phyloP scores from a whole-genome alignment of 1,140 invertebrate species.

The Archivesica marissinica region DNA sequence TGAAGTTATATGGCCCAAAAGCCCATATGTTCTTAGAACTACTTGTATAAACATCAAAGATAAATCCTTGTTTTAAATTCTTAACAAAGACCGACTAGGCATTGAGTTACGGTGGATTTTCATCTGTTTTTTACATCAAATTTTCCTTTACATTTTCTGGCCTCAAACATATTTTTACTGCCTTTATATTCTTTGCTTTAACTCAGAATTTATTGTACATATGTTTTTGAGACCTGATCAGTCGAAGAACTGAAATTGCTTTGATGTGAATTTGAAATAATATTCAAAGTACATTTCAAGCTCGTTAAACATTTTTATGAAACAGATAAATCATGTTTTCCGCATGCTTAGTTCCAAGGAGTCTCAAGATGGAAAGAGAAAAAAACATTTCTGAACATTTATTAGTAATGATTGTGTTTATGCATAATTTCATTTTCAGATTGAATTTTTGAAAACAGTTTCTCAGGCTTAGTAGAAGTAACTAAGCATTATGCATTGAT shows the following conservation, averaged over 20 bases:
- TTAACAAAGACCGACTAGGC: conserved; percentile 18
- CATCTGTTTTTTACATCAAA: conserved; percentile 63
- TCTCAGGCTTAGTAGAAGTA: not conserved
- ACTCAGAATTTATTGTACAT: conserved; percentile 21
- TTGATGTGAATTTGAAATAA: conserved; percentile 56
- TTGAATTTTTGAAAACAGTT: not conserved
- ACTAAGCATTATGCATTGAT: not conserved
- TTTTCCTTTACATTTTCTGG: conserved; percentile 45
- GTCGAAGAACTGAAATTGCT: conserved; percentile 23
- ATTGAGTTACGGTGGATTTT: conserved; percentile 38
- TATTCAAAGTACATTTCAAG: conserved; percentile 49
- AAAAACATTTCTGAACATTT: not conserved
- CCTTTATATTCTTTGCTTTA: conserved; percentile 8
- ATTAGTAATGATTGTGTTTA: conserved; percentile 11
- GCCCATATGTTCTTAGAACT: conserved; percentile 63
- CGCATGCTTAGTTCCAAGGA: not conserved
- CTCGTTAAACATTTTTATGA: conserved; percentile 47
- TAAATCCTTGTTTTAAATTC: conserved; percentile 48
- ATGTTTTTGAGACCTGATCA: conserved; percentile 38
- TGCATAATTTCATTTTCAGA: conserved; percentile 9
- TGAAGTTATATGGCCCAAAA: conserved; percentile 61
- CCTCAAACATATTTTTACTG: conserved; percentile 34
- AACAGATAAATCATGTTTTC: conserved; percentile 39
- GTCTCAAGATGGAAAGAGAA: conserved; percentile 3
- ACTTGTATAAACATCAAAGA: conserved; percentile 51